These are phyloP conservation scores for Castor canadensis DNA, from an alignment of 2,113 vertebrate genomes.

Conservation along the genomic window DNA sequence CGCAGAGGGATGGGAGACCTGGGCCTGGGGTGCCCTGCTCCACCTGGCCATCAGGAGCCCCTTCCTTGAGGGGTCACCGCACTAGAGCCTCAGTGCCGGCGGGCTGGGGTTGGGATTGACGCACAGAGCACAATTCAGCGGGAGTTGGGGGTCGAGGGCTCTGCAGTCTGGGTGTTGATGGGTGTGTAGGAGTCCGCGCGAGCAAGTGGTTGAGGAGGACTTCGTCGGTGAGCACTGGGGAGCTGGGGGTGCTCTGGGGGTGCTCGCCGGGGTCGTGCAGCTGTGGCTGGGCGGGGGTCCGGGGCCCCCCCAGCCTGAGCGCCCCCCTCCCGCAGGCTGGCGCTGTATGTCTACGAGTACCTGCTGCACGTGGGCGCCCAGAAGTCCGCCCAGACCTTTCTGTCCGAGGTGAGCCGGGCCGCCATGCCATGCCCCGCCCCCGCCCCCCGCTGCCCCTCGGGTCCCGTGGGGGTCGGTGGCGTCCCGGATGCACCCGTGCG, in stretches of 20 bases:
- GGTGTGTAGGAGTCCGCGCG: neutral
- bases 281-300: neutral
- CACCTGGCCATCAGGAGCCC: too few relatives aligned
- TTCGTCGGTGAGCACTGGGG: neutral
- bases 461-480: neutral
- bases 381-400: slow-evolving; percentile 95
- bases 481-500: neutral
- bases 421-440: too few relatives aligned
- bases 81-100: too few relatives aligned
- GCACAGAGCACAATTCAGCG: too few relatives aligned
- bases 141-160: too few relatives aligned
- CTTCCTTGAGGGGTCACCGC: too few relatives aligned
- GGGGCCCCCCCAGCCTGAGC: neutral
- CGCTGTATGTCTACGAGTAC: slow-evolving; percentile 95
- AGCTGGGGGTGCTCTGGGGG: neutral
- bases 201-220: neutral
- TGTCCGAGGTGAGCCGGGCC: slow-evolving; percentile 90
- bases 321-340: slow-evolving; percentile 84
- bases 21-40: neutral
- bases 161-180: neutral
- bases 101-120: too few relatives aligned
- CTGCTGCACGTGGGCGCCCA: slow-evolving; percentile 93
- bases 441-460: neutral
- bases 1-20: neutral
- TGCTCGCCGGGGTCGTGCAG: too few relatives aligned